Base-by-base conservation (phyloP, 37 sponge, comb jelly and placozoan species). In the Hexactinellida sp. region DNA sequence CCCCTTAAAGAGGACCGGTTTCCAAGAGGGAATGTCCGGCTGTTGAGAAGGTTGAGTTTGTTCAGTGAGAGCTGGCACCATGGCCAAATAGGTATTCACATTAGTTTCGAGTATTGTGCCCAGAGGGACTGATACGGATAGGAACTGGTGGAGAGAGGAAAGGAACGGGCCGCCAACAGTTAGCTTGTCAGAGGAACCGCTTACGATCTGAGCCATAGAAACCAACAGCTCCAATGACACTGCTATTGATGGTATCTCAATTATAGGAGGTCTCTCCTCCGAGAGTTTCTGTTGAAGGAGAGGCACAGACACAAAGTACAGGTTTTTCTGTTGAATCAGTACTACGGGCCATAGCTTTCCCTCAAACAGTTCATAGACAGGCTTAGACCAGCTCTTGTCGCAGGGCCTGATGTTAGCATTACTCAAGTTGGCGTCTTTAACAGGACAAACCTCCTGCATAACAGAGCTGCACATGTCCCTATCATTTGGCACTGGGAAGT, bases 301-400 rank as follows among this genome's bases (percentile, higher is more conserved):
- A 0, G 94, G 89, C 7, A 93, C 84, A 36, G 92, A 82, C 19
- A 88, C 87, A 83, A 90, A 93, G 47, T 93, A 32, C 55, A 91
- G 52, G 16, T 39, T 37, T 55, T 90, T 54, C 96, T 95, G 84
- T 52, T 88, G 76, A 24, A 93, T 36, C 82, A 89, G 87, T 13
- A 95, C 88, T 0, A 95, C 91, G 0, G 96, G 96, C 96, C 96
- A 95, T 25, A 92, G 63, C 82, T 90, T 88, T 36, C 94, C 96
- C 37, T 84, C 86, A 36, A 88, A 88, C 24, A 95, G 88, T 37
- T 90, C 88, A 47, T 88, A 91, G 23, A 94, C 85, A 21, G 96
- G 96, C 30, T 86, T 88, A 34, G 84, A 84, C 37, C 76, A 51
- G 0, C 25, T 1, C 24, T 37, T 55, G 37, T 88, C 84, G 82